These are phyloP conservation scores for Sialis lutaria DNA, from an alignment of 2,888 invertebrate species.

Conservation along the genomic window DNA sequence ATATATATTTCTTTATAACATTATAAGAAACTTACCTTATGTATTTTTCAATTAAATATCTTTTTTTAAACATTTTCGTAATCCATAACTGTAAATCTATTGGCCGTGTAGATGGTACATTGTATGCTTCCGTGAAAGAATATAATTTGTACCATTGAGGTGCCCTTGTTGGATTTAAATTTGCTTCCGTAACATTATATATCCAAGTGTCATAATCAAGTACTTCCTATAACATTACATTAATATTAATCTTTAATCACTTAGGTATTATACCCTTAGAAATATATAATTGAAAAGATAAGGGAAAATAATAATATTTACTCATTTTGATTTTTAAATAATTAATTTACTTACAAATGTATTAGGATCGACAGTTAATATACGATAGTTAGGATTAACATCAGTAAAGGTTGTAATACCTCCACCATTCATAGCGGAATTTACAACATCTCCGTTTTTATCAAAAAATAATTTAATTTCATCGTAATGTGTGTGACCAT, in stretches of 20 bases:
- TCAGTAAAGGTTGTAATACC: slow-evolving; percentile 48
- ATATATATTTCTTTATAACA: too few relatives aligned
- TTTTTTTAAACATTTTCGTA: not conserved
- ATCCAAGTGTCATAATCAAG: slow-evolving; percentile 27
- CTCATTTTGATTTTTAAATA: not conserved
- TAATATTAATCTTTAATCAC: too few relatives aligned
- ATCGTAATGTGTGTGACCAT: slow-evolving; percentile 54
- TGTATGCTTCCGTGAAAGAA: slow-evolving; percentile 26
- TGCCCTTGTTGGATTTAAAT: slow-evolving; percentile 20
- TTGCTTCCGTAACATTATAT: slow-evolving; percentile 26
- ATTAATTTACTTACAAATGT: slow-evolving; percentile 31
- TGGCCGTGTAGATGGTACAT: slow-evolving; percentile 14
- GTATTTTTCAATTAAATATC: not conserved
- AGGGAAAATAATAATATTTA: too few relatives aligned
- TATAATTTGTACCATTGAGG: slow-evolving; percentile 24
- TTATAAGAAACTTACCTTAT: not conserved
- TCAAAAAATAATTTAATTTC: slow-evolving; percentile 56
- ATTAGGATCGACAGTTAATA: slow-evolving; percentile 47
- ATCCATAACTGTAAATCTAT: not conserved
- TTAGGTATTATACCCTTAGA: too few relatives aligned
- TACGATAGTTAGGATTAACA: slow-evolving; percentile 50
- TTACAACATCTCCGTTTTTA: slow-evolving; percentile 25
- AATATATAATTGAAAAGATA: too few relatives aligned
- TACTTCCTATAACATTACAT: slow-evolving; percentile 14
- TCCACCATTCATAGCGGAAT: slow-evolving; percentile 65